Base-by-base conservation (phyloP, 2,888 invertebrate genomes). In the Entomobrya multifasciata region DNA sequence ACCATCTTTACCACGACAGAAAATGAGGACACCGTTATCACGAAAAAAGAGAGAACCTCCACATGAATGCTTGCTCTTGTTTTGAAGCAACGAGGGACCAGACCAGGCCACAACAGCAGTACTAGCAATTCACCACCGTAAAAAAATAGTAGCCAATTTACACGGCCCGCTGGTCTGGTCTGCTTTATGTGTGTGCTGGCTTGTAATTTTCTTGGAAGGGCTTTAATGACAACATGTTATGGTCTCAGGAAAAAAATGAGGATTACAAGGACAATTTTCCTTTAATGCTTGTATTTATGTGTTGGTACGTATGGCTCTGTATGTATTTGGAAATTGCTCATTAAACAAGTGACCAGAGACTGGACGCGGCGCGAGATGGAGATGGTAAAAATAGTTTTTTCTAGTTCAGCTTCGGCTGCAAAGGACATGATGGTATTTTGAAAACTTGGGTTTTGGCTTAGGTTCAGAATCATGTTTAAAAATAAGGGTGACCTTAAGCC, bases 191-290 rank as follows among this genome's bases (percentile, higher is more conserved):
- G n/a, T n/a, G n/a, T n/a, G n/a, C n/a, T n/a, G n/a, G n/a, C n/a
- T 17, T 1, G 65, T 65, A 65, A 65, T 65, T 36, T 65, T 36
- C 65, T 30, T 30, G 4, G 62, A 17, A 17, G 11, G 30, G 30
- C 62, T 30, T 13, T 65, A 65, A 65, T 65, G 65, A 65, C 30
- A 41, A 65, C 20, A 65, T 65, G n/a, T 20, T 36, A 41, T 65
- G 20, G n/a, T n/a, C n/a, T n/a, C 5, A 65, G 4, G 65, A 36
- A 41, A 65, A 36, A n/a, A 41, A 65, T 65, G 65, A 65, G 65
- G 65, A 65, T 65, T 65, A 65, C 41, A 65, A 65, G 65, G 65
- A 20, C 65, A 65, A 65, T 65, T 65, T 65, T 65, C 65, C 41
- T 65, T 41, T 65, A 65, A 65, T 30, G 30, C 62, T 2, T 4